Evolutionary conservation across 2,888 invertebrate genomes (phyloP).

Genomic region (Ariolimax columbianus): DNA sequence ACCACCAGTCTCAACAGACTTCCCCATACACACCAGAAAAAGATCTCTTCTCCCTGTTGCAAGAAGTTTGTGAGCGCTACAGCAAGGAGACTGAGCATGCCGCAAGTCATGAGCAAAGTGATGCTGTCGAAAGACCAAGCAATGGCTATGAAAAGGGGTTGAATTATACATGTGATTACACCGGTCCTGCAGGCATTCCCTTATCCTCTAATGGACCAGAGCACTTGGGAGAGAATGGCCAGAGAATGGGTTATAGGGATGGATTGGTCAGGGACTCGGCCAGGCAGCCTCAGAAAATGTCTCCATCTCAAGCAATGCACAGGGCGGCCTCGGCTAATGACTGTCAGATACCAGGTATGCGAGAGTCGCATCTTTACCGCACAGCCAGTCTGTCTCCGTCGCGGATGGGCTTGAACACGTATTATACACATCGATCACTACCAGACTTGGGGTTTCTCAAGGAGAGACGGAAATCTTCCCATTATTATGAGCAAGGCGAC

Average conservation of each 20-base stretch:
- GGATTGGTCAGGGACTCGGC: slow-evolving; percentile 19
- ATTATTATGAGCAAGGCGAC: background rate
- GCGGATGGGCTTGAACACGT: slow-evolving; percentile 61
- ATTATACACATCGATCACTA: slow-evolving; percentile 68
- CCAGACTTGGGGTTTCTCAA: slow-evolving; percentile 71
- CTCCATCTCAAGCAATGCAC: slow-evolving; percentile 41
- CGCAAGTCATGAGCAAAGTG: background rate
- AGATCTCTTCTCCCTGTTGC: slow-evolving; percentile 52
- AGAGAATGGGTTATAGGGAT: background rate
- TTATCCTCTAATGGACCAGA: background rate
- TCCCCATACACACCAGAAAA: slow-evolving; percentile 57
- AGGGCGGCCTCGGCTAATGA: slow-evolving; percentile 53
- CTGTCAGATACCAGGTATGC: slow-evolving; percentile 12
- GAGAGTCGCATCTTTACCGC: slow-evolving; percentile 40
- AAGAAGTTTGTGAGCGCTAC: slow-evolving; percentile 50
- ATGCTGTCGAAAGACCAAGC: background rate
- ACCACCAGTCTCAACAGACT: slow-evolving; percentile 57
- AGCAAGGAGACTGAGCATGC: slow-evolving; percentile 12
- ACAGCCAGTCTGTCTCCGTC: slow-evolving; percentile 58
- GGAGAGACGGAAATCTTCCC: slow-evolving; percentile 22
- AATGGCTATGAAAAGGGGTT: background rate
- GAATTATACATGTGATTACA: background rate
- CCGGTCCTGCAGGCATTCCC: background rate
- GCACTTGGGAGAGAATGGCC: background rate
- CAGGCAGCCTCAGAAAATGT: slow-evolving; percentile 32